phyloP scores from a whole-genome alignment of 2,113 vertebrate species.

The Trachemys scripta region DNA sequence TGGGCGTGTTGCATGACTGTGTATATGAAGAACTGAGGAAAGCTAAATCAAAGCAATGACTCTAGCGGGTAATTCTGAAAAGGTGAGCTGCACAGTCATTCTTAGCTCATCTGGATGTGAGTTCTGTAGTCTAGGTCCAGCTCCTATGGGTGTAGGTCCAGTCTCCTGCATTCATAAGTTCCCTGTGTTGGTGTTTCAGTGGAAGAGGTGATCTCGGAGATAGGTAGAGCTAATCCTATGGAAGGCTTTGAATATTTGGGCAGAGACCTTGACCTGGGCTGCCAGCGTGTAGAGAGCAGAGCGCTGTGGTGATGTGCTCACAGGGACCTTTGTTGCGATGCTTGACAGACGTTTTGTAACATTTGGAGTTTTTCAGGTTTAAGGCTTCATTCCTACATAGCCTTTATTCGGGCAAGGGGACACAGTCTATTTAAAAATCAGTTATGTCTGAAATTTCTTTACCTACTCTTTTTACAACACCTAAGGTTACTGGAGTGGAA shows the following conservation, averaged over 20 bases:
- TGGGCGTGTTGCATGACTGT: conserved; percentile 11
- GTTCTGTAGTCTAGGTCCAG: not conserved
- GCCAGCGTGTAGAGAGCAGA: not conserved
- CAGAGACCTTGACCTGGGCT: not conserved
- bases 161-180: not conserved
- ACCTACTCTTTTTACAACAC: not conserved
- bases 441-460: not conserved
- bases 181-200: not conserved
- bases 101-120: not conserved
- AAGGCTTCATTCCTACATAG: not conserved
- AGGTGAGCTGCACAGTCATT: accelerated
- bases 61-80: not conserved
- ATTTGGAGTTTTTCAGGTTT: not conserved
- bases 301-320: not conserved
- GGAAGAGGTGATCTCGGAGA: not conserved
- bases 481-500: not conserved
- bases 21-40: conserved; percentile 7
- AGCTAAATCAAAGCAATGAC: not conserved
- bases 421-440: accelerated
- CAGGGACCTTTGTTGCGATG: not conserved
- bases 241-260: not conserved
- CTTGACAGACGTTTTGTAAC: not conserved
- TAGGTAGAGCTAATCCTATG: not conserved
- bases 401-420: not conserved
- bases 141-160: accelerated